Evolutionary conservation across 2,113 vertebrate species (phyloP).

Genomic region (Cnemophilus loriae): DNA sequence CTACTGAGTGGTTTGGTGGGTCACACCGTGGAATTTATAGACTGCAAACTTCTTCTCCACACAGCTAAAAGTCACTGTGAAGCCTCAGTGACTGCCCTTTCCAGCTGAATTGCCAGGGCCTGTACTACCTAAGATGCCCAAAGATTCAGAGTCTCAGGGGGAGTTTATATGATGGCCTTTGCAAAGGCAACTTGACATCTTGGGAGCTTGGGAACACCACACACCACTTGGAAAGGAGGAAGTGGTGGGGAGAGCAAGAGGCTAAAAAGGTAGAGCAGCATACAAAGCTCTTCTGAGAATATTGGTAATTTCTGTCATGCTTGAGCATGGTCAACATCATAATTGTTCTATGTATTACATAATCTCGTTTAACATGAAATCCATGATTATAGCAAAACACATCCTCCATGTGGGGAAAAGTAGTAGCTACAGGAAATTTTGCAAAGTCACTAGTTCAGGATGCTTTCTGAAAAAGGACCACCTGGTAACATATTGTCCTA

Average conservation of each 20-base stretch:
- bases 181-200: background rate
- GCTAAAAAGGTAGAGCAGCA: background rate
- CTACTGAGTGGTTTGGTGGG: slow-evolving; percentile 6
- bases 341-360: background rate
- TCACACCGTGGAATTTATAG: background rate
- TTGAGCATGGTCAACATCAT: background rate
- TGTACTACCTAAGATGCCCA: background rate
- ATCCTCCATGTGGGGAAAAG: background rate
- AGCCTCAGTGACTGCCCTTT: background rate
- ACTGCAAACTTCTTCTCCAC: background rate
- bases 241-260: background rate
- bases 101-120: background rate
- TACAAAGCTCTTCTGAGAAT: background rate
- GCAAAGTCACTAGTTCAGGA: background rate
- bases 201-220: background rate
- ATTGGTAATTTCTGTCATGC: background rate
- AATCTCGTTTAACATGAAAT: background rate
- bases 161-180: background rate
- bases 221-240: background rate
- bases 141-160: background rate
- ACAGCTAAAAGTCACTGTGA: background rate
- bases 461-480: background rate
- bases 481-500: background rate
- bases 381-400: background rate
- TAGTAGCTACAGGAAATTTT: background rate